Evolutionary conservation across 2,113 vertebrate genomes (phyloP), one percentile per base, ranked within the genome.

Genomic region (Cyprinodon tularosa): DNA sequence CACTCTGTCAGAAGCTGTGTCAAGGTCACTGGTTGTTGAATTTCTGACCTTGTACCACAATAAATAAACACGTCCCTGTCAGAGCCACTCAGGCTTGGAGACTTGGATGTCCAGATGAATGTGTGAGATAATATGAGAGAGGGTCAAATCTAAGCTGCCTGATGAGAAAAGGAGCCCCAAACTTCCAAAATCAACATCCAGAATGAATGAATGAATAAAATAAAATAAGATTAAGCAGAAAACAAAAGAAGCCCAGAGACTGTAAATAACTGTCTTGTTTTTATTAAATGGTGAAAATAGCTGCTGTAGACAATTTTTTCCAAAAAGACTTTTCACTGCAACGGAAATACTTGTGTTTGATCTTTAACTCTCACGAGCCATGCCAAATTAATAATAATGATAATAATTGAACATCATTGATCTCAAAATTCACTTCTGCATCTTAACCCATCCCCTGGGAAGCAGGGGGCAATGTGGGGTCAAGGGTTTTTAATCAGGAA

Each of bases 21-120:
- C 82, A 88, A 87, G 87, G 85, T 90, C 74, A 78, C 71, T 3
- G 78, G 65, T 48, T 71, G 77, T 57, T 78, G 62, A 67, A 80
- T 68, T 29, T 71, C 60, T 81, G 88, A 90, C 90, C 90, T 90
- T 91, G 85, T 72, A 10, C 47, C 15, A 13, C 62, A 17, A 47
- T 78, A 74, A 68, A 85, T 82, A 63, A 17, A 20, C 77, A 45
- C 70, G 64, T n/a, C 20, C 39, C 60, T 65, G 69, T 77, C 66
- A 74, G 13, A 47, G 75, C 70, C 48, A 38, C 74, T 82, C 44
- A 68, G 1, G 1, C 67, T 66, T 48, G 44, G 4, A 45, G 44
- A 62, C 76, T 81, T 76, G 20, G 61, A 57, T 57, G 50, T 45
- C 61, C 60, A 64, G 29, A 48, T 60, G 62, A 70, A 47, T 74